A percentile compares a stretch with the other conserved stretches of the same genome.
Conservation (phyloP, 2,888 invertebrate species). For the Drosophila multiciliata region DNA sequence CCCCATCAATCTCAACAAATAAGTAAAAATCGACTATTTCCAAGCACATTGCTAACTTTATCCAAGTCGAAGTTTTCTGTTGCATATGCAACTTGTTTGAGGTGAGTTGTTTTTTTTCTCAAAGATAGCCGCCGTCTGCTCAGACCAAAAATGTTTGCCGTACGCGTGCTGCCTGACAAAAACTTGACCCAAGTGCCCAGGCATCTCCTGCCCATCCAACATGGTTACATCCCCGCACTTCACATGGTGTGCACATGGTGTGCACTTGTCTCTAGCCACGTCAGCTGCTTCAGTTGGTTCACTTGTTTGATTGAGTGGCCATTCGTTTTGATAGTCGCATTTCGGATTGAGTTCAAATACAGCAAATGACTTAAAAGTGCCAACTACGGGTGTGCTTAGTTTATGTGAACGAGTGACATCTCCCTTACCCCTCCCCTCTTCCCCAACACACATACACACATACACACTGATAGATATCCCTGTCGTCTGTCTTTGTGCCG, state of each 20-base stretch:
- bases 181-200: constrained; percentile 18
- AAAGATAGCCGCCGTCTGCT: constrained; percentile 14
- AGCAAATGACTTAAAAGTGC: constrained; percentile 79
- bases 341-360: constrained; percentile 73
- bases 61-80: constrained; percentile 1
- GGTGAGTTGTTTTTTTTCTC: constrained; percentile 29
- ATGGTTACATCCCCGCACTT: not conserved
- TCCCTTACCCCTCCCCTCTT: not conserved
- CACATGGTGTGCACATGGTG: no score
- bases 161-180: constrained; percentile 60
- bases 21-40: no score
- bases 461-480: constrained; percentile 11
- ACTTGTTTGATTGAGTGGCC: constrained; percentile 74
- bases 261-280: constrained; percentile 11
- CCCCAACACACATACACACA: not conserved
- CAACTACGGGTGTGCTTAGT: constrained; percentile 72
- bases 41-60: not conserved
- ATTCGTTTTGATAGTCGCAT: constrained; percentile 69
- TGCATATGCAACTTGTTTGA: constrained; percentile 46
- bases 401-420: constrained; percentile 29
- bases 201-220: not conserved
- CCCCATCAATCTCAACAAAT: not conserved
- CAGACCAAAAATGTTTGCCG: constrained; percentile 51
- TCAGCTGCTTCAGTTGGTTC: constrained; percentile 43
- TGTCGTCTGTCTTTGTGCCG: constrained; percentile 32